Percentiles rank a stretch among this genome's conserved stretches.
Evolutionary conservation across 2,797 vertebrate species (phyloP).

Genomic region (Cuniculus paca): DNA sequence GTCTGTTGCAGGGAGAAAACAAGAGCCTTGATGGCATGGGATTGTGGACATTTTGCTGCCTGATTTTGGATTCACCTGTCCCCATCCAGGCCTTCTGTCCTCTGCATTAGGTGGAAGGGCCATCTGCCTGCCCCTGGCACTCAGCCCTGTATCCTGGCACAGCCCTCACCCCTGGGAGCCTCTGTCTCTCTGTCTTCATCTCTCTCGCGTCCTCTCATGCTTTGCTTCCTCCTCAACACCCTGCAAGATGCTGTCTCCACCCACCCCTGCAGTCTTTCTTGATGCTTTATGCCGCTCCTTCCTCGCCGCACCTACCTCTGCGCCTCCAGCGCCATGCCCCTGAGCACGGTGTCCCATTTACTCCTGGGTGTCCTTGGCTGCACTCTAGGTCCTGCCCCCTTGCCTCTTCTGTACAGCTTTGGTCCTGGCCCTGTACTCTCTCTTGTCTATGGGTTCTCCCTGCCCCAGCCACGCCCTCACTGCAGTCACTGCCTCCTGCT

Average conservation of each 20-base stretch:
- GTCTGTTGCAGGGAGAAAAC: not conserved
- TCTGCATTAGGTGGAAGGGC: not conserved
- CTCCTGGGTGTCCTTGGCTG: not conserved
- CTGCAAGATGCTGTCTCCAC: not conserved
- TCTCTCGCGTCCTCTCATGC: not conserved
- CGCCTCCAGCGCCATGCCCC: not conserved
- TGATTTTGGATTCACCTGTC: not conserved
- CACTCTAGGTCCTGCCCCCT: not conserved
- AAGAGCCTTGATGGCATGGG: not conserved
- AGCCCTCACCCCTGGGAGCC: not conserved
- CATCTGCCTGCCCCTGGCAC: not conserved
- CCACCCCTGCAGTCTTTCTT: too few species aligned
- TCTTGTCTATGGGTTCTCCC: not conserved
- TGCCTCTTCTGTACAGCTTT: not conserved
- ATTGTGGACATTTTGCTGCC: not conserved
- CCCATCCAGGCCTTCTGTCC: not conserved
- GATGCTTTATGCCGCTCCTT: not conserved
- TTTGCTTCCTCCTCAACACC: not conserved
- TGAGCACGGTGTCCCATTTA: not conserved
- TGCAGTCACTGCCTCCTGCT: not conserved
- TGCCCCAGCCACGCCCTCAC: not conserved
- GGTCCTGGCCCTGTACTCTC: not conserved
- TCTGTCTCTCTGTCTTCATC: not conserved
- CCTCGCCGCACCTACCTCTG: too few species aligned
- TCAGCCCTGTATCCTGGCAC: not conserved